Percentiles rank a stretch among this genome's conserved stretches.
These are phyloP conservation scores for Ophiodon elongatus DNA, from an alignment of 2,113 vertebrate species.

Conservation along the genomic window DNA sequence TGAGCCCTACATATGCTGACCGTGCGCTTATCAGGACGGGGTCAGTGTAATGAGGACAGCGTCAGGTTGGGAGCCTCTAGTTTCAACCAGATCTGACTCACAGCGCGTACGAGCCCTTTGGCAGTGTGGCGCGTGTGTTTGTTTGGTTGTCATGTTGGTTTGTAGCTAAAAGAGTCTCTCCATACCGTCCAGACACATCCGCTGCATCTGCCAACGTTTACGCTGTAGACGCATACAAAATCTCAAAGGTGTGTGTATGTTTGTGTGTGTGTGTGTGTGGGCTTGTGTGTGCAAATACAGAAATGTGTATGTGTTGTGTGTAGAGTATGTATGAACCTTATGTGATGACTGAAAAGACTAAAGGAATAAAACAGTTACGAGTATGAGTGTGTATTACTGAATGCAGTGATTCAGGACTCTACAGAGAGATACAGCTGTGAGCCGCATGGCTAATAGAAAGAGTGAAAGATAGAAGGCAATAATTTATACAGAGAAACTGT, in stretches of 20 bases:
- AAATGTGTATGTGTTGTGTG: neutral
- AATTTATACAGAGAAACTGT: constrained; percentile 30
- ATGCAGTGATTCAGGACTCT: constrained; percentile 49
- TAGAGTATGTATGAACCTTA: neutral
- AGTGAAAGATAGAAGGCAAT: constrained; percentile 8
- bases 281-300: neutral
- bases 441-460: constrained; percentile 38
- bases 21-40: constrained; percentile 4
- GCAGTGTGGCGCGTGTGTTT: constrained; percentile 19
- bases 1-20: constrained; percentile 31
- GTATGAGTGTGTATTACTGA: constrained; percentile 7
- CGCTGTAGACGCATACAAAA: neutral
- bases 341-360: neutral
- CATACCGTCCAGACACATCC: constrained; percentile 8
- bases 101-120: constrained; percentile 25
- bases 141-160: constrained; percentile 39
- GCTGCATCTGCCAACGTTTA: neutral
- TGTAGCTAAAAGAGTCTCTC: constrained; percentile 30
- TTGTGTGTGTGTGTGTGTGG: neutral
- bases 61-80: constrained; percentile 25
- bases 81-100: constrained; percentile 55
- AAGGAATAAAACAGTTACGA: too few relatives aligned
- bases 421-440: constrained; percentile 50
- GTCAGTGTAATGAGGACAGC: constrained; percentile 42
- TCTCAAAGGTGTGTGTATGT: neutral